These are phyloP conservation scores for Tragelaphus oryx DNA, from an alignment of 2,797 vertebrate genomes.

Conservation along the genomic window DNA sequence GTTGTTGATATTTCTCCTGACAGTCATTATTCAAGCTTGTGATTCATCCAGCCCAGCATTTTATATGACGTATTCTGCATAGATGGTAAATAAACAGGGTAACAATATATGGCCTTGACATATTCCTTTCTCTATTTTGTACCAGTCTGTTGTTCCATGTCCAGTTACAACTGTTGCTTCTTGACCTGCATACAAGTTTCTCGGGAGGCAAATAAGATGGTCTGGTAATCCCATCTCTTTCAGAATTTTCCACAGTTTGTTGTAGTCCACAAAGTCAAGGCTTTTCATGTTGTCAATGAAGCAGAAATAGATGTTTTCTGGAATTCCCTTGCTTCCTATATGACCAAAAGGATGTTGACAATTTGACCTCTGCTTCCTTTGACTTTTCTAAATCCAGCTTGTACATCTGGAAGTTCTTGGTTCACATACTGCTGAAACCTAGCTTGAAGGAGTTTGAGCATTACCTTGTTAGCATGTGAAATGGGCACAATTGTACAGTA, in stretches of 20 bases:
- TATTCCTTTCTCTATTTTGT: not conserved
- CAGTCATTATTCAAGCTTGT: not conserved
- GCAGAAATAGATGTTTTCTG: not conserved
- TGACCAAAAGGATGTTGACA: not conserved
- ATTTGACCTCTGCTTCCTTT: not conserved
- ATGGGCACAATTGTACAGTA: not conserved
- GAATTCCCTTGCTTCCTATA: not conserved
- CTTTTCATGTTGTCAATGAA: not conserved
- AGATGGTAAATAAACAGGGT: not conserved
- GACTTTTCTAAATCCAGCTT: not conserved
- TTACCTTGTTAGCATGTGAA: not conserved
- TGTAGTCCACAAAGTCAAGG: not conserved
- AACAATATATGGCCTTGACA: not conserved
- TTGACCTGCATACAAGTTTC: not conserved
- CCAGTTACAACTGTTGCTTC: not conserved
- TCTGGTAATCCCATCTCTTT: not conserved
- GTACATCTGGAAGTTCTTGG: not conserved
- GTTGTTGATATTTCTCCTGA: not conserved
- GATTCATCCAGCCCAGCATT: not conserved
- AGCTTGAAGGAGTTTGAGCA: not conserved
- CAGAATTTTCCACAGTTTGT: not conserved
- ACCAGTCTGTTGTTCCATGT: not conserved
- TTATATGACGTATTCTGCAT: not conserved
- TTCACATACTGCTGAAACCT: not conserved
- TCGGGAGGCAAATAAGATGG: not conserved